Base-by-base conservation (phyloP, 2,888 invertebrate genomes). In the Pseudococcus longispinus region DNA sequence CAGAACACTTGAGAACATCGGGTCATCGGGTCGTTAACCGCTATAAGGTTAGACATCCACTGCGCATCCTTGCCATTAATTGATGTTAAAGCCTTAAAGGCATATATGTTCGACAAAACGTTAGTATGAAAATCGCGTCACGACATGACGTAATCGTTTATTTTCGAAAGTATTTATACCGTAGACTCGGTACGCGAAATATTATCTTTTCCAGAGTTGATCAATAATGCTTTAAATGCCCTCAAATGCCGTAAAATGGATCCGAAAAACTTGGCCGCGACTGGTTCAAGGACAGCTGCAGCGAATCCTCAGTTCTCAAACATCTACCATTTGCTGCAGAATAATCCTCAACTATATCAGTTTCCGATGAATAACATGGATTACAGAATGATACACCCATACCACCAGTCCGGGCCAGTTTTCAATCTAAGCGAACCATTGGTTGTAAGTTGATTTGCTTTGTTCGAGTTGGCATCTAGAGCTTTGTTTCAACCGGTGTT, bases 351-450 rank as follows among this genome's bases (percentile, higher is more conserved):
- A 26, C 3, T 80, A 4, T 80, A 80, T 80, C 77, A 32, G 23
- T 80, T 80, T 20, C 77, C 77, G 9, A 29, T 70, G 70, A 29
- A 70, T 18, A 29, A 29, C 32, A 20, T 80, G 29, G 77, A 80
- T 6, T 80, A 80, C 29, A n/a, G 77, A 80, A 42, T 80, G 37
- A 42, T 80, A n/a, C 18, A 37, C 11, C 32, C 77, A 13, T 80
- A 80, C 42, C 70, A 77, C n/a, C 77, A 84, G 15, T 29, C 84
- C 4, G 55, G 60, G 18, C 51, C 18, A 29, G 46, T 42, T 26
- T 87, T 87, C 18, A 87, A 87, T 84, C 15, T 65, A 8, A 15
- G 23, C 18, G 26, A 87, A 83, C 29, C 26, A n/a, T 42, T 87
- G 74, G 87, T 87, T 46, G 20, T 83, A 84, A 87, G 87, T 83